Base-by-base conservation (phyloP, 2,797 vertebrate genomes). In the Fundulus diaphanus region DNA sequence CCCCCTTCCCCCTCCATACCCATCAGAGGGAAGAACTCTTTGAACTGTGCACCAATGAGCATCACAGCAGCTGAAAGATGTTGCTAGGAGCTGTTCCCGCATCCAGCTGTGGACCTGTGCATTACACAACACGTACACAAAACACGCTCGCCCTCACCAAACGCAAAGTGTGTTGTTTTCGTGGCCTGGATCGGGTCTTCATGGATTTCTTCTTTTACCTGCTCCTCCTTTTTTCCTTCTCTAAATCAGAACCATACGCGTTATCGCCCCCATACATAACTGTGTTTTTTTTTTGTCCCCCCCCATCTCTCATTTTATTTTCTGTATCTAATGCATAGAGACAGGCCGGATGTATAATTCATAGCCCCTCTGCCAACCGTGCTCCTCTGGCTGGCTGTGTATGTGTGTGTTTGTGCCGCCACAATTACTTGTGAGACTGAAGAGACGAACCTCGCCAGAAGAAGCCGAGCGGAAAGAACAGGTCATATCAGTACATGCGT, bases 301-400 rank as follows among this genome's bases (percentile, higher is more conserved):
- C 46, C 54, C 48, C 73, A 29, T 70, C 78, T 57, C 77, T 83
- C 65, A 11, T 61, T 69, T 82, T 76, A 66, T 68, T 89, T 82
- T 90, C 85, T 86, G 76, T 73, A 84, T 86, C 90, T 96, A 96
- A 96, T 97, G 95, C 95, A 93, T 92, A 95, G 94, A 95, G 96
- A 96, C 96, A 96, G 95, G 92, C 48, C 72, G 80, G 86, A 96
- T 96, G 95, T 96, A 96, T 96, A 95, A 97, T 97, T 96, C 95
- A 96, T 95, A 90, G 86, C 92, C 93, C 94, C 94, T 94, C 94
- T 92, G 90, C 95, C 78, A 92, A 93, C 90, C 93, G 88, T 81
- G 84, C 91, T 92, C 82, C 84, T 95, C 93, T 93, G 83, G 87
- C 90, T 91, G 85, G 76, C 67, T 85, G 79, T 85, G 84, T 77